Evolutionary conservation across 2,888 invertebrate species (phyloP).

Genomic region (Pyrocoelia pectoralis): DNA sequence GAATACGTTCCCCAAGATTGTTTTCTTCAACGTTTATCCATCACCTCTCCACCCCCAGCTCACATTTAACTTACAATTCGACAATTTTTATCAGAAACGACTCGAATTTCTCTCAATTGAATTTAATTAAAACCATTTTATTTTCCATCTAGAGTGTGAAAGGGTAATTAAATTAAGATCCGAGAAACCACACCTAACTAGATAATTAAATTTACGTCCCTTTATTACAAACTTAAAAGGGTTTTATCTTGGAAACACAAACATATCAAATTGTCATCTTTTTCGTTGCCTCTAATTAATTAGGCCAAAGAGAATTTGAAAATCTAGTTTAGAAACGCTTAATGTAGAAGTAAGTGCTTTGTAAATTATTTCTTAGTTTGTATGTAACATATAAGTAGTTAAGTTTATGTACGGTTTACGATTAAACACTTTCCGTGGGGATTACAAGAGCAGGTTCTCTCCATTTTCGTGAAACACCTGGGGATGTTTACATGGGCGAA

Average conservation of each 20-base stretch:
- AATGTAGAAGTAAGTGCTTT: not conserved
- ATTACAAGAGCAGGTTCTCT: not conserved
- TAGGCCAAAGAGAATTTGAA: too few species aligned
- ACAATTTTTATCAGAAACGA: not conserved
- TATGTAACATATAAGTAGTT: not conserved
- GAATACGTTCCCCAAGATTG: not conserved
- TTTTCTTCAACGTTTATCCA: not conserved
- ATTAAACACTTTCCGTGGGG: constrained; percentile 1
- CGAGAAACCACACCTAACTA: not conserved
- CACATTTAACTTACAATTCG: not conserved
- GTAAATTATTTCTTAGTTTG: not conserved
- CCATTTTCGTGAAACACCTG: not conserved
- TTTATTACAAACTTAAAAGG: not conserved
- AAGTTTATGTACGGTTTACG: not conserved
- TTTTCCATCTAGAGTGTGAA: not conserved
- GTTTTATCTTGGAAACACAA: not conserved
- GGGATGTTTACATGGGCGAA: constrained; percentile 1
- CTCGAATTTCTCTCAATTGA: not conserved
- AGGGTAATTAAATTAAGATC: constrained; percentile 1
- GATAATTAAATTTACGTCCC: not conserved
- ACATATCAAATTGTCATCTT: not conserved
- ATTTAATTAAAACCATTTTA: not conserved
- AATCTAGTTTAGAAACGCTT: too few species aligned
- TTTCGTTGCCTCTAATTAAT: not conserved
- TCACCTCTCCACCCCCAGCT: not conserved